Evolutionary conservation across 2,113 vertebrate genomes (phyloP), one percentile per base, ranked within the genome.

Genomic region (Camelus bactrianus): DNA sequence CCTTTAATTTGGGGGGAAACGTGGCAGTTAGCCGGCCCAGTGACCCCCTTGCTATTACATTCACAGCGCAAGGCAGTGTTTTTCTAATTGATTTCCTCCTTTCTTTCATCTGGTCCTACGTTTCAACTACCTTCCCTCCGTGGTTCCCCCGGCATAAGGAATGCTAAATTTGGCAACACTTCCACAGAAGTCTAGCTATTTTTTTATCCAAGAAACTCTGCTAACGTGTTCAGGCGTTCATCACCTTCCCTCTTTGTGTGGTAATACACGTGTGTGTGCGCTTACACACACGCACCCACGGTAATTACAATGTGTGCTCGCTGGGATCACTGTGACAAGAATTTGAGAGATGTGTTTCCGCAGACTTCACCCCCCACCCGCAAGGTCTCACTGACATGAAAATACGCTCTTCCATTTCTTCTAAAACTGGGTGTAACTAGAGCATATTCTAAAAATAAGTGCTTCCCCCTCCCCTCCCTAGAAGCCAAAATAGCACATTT

Each of bases 401-500:
- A 95, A 96, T 86, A 95, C 11, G 82, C 89, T 97, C 84, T 83
- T 95, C 82, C 38, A 72, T 73, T 97, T 92, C 94, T 90, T 91
- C 77, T 94, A 93, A 96, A 96, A 94, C 82, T 93, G 73, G 73
- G 69, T 83, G 85, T 94, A 97, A 97, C 94, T 93, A 95, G 96
- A 98, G 93, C 96, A 97, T 92, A 93, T 62, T 97, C 98, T 97
- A 98, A 97, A 97, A 98, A 97, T 97, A 97, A 96, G n/a, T 72
- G 85, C 88, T 72, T 89, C 89, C 58, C 73, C 89, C 82, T 83
- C 79, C 93, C 82, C 85, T 97, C 94, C 82, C 52, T 65, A 89
- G 67, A 87, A 97, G 91, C 86, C 91, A 96, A 96, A 97, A 97
- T 93, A 97, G 97, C 91, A 95, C 95, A 93, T 86, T 97, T 91